Evolutionary conservation across 2,797 vertebrate genomes (phyloP).

Genomic region (Macropus fuliginosus): DNA sequence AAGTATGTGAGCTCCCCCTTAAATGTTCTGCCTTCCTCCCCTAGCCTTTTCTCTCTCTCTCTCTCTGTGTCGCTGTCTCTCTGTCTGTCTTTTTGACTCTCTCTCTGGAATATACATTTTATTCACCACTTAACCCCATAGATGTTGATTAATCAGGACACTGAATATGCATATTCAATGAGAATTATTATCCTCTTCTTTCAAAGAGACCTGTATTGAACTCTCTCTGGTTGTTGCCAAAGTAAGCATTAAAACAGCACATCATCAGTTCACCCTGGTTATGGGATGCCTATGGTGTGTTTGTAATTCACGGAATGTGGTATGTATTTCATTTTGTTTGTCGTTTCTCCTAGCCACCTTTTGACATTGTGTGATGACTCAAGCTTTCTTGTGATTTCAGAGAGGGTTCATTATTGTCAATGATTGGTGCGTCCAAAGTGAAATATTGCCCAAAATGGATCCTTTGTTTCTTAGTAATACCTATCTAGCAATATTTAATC

Average conservation of each 20-base stretch:
- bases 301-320: neutral
- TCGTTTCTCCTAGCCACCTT: neutral
- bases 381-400: neutral
- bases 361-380: neutral
- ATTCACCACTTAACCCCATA: neutral
- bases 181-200: neutral
- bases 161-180: neutral
- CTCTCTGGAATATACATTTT: neutral
- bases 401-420: neutral
- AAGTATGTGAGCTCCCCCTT: too few relatives aligned
- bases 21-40: too few relatives aligned
- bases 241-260: neutral
- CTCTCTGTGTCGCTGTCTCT: too few relatives aligned
- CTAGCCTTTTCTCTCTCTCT: too few relatives aligned
- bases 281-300: neutral
- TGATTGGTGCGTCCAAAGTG: neutral
- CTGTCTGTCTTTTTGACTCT: too few relatives aligned
- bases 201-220: neutral
- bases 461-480: neutral
- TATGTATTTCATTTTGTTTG: neutral
- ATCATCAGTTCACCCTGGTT: neutral
- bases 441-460: neutral
- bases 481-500: neutral
- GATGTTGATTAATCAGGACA: neutral
- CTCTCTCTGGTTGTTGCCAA: neutral